These are phyloP conservation scores for Pelvicachromis taeniatus DNA, from an alignment of 2,113 vertebrate species.

Conservation along the genomic window DNA sequence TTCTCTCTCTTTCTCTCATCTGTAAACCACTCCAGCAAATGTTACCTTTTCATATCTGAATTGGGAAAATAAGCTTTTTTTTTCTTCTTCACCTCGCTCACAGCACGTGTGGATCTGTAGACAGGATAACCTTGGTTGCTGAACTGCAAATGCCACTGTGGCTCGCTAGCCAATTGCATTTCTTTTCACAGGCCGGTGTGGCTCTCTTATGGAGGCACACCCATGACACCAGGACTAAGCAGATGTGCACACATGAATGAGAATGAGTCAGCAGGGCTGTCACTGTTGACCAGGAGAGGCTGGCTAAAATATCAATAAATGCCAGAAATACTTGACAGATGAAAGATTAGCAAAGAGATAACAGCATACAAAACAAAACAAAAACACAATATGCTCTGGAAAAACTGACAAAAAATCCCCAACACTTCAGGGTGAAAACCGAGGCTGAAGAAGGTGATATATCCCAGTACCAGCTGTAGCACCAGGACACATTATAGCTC, in stretches of 20 bases:
- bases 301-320: conserved; percentile 37
- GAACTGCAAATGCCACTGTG: conserved; percentile 63
- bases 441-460: background rate
- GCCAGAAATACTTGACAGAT: conserved; percentile 20
- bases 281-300: conserved; percentile 38
- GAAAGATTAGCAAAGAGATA: background rate
- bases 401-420: background rate
- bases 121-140: conserved; percentile 55
- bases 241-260: conserved; percentile 54
- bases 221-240: conserved; percentile 35
- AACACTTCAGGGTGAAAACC: background rate
- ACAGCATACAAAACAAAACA: background rate
- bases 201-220: conserved; percentile 32
- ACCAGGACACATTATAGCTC: background rate
- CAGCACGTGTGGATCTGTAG: conserved; percentile 38
- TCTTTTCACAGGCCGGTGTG: background rate
- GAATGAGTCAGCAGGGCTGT: conserved; percentile 55
- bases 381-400: background rate
- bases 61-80: conserved; percentile 31
- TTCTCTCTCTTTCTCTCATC: background rate
- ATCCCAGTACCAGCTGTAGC: background rate
- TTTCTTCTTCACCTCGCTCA: background rate
- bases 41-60: conserved; percentile 62
- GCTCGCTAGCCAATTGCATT: conserved; percentile 22
- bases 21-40: conserved; percentile 55